phyloP scores from a whole-genome alignment of 2,797 vertebrate species.

The Aldrovandia affinis region DNA sequence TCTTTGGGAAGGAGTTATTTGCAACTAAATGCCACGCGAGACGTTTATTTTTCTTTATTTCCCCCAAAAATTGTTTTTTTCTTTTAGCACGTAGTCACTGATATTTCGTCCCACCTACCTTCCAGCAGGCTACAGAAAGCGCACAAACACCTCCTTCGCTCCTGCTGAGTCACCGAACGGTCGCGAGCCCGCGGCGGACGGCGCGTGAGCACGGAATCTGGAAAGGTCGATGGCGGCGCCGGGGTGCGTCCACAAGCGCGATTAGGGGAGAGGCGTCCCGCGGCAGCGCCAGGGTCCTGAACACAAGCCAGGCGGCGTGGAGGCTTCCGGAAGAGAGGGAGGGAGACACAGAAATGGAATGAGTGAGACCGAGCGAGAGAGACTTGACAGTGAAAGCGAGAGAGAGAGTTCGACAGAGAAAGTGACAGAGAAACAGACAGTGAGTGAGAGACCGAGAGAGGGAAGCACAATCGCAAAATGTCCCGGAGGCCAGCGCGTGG shows the following conservation, averaged over 20 bases:
- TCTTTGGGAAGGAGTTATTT: slow-evolving; percentile 54
- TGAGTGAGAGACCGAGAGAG: too few relatives aligned
- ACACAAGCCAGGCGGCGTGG: too few relatives aligned
- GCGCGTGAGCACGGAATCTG: slow-evolving; percentile 54
- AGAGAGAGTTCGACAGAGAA: too few relatives aligned
- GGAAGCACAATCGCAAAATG: background rate
- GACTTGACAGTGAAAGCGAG: too few relatives aligned
- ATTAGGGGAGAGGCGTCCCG: slow-evolving; percentile 43
- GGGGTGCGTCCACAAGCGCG: slow-evolving; percentile 45
- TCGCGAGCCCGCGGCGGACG: slow-evolving; percentile 52
- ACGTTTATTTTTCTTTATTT: background rate
- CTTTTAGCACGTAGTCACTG: slow-evolving; percentile 56
- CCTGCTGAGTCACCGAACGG: slow-evolving; percentile 35
- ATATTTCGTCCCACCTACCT: slow-evolving; percentile 57
- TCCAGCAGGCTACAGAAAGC: slow-evolving; percentile 53
- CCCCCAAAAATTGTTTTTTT: slow-evolving; percentile 34
- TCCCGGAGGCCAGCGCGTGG: background rate
- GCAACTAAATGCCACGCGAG: slow-evolving; percentile 42
- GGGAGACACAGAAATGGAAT: background rate
- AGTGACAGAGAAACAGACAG: too few relatives aligned
- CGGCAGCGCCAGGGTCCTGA: background rate
- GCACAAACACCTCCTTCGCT: slow-evolving; percentile 18
- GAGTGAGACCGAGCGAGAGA: background rate
- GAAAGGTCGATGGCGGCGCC: slow-evolving; percentile 47
- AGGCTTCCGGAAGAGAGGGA: background rate